These are phyloP conservation scores for Harpagus bidentatus DNA, from an alignment of 2,113 vertebrate species.

Conservation along the genomic window DNA sequence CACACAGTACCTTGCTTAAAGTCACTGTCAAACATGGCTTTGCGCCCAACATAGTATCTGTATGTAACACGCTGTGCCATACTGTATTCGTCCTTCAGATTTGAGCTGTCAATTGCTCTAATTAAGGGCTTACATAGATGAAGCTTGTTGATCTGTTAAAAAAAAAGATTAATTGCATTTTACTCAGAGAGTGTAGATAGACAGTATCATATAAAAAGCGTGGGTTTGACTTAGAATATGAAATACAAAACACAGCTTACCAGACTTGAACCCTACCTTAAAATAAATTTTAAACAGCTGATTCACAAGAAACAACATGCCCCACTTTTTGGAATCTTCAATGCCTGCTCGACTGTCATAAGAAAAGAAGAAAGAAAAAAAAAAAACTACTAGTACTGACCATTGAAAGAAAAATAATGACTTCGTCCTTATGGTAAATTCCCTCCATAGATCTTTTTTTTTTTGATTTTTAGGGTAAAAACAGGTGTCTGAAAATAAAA, in stretches of 20 bases:
- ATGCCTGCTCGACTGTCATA: slow-evolving; percentile 88
- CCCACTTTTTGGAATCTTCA: slow-evolving; percentile 98
- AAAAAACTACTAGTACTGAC: not conserved
- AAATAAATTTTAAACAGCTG: slow-evolving; percentile 99
- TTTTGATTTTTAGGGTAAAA: not conserved
- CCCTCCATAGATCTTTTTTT: not conserved
- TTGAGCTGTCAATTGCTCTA: slow-evolving; percentile 96
- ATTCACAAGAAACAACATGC: slow-evolving; percentile 97
- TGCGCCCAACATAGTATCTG: slow-evolving; percentile 94
- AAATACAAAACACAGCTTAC: not conserved
- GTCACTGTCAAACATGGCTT: slow-evolving; percentile 98
- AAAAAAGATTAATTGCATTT: not conserved
- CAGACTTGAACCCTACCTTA: slow-evolving; percentile 78
- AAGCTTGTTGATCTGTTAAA: slow-evolving; percentile 91
- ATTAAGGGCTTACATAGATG: slow-evolving; percentile 97
- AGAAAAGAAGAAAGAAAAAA: not conserved
- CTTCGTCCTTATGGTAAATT: not conserved
- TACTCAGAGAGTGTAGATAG: not conserved
- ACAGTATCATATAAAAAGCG: not conserved
- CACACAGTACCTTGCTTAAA: slow-evolving; percentile 86
- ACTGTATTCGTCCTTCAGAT: slow-evolving; percentile 91
- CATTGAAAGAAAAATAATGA: not conserved
- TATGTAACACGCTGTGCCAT: slow-evolving; percentile 93
- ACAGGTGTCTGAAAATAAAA: not conserved
- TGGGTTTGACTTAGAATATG: not conserved